A percentile compares a stretch with the other conserved stretches of the same genome.
Evolutionary conservation across 2,113 vertebrate genomes (phyloP).

Genomic region (Protomyctophum bolini): DNA sequence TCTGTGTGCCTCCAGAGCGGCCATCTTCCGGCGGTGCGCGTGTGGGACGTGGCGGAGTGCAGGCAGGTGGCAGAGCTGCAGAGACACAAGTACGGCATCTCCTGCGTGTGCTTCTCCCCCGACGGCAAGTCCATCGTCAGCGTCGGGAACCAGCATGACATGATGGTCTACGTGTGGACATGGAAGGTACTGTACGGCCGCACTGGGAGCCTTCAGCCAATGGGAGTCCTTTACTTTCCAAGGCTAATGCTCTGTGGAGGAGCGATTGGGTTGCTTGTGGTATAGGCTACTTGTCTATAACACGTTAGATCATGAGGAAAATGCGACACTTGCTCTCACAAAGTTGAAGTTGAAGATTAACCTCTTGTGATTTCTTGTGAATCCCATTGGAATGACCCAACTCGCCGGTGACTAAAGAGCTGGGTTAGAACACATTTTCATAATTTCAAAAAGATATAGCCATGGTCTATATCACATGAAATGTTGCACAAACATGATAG

Average conservation of each 20-base stretch:
- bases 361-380: not conserved
- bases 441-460: not conserved
- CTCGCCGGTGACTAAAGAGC: not conserved
- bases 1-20: slow-evolving; percentile 78
- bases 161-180: slow-evolving; percentile 95
- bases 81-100: slow-evolving; percentile 90
- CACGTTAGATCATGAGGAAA: not conserved
- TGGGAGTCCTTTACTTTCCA: not conserved
- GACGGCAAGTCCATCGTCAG: slow-evolving; percentile 94
- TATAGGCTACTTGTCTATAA: not conserved
- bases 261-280: not conserved
- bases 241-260: not conserved
- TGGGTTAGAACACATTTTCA: not conserved
- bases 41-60: slow-evolving; percentile 89
- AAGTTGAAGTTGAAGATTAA: not conserved
- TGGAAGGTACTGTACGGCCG: slow-evolving; percentile 85
- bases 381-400: not conserved
- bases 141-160: slow-evolving; percentile 96
- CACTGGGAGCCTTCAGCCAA: slow-evolving; percentile 7
- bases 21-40: slow-evolving; percentile 91
- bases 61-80: slow-evolving; percentile 90
- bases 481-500: no score
- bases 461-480: no score
- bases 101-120: slow-evolving; percentile 93
- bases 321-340: not conserved